phyloP scores from a whole-genome alignment of 2,113 vertebrate genomes.

The Engraulis encrasicolus region DNA sequence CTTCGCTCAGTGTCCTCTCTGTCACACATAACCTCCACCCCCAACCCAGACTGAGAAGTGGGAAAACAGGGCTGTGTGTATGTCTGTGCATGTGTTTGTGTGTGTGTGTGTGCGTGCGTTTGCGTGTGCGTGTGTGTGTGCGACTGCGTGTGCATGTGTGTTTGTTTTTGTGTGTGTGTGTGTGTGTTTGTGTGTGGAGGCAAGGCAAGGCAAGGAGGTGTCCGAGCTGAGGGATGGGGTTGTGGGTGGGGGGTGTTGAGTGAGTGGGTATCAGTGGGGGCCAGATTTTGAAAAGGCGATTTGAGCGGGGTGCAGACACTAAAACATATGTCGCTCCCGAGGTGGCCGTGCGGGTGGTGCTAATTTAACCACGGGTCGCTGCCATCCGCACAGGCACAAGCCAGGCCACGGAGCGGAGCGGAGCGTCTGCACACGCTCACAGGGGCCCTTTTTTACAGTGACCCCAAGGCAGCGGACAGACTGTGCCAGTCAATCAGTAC shows the following conservation, averaged over 20 bases:
- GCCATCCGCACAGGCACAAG: slow-evolving; percentile 35
- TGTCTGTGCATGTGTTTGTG: too few species aligned
- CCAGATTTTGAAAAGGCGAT: slow-evolving; percentile 52
- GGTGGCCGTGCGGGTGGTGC: slow-evolving; percentile 66
- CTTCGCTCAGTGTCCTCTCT: too few species aligned
- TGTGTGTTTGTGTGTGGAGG: too few species aligned
- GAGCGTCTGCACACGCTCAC: slow-evolving; percentile 53
- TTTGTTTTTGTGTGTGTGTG: too few species aligned
- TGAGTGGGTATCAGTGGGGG: slow-evolving; percentile 10
- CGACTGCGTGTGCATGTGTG: too few species aligned
- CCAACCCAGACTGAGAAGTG: too few species aligned
- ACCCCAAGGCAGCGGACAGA: slow-evolving; percentile 65
- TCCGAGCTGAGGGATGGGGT: slow-evolving; percentile 50
- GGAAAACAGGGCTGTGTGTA: too few species aligned
- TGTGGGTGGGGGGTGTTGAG: not conserved
- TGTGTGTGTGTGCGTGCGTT: too few species aligned
- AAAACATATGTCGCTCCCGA: slow-evolving; percentile 78
- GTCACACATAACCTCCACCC: too few species aligned
- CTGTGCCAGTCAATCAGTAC: slow-evolving; percentile 39
- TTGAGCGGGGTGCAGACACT: slow-evolving; percentile 67
- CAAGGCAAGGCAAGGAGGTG: too few species aligned
- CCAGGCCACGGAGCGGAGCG: slow-evolving; percentile 45
- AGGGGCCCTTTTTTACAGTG: slow-evolving; percentile 67
- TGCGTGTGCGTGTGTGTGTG: too few species aligned
- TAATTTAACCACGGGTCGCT: slow-evolving; percentile 60